Base-by-base conservation (phyloP, 2,888 invertebrate genomes). In the Scaeva pyrastri region DNA sequence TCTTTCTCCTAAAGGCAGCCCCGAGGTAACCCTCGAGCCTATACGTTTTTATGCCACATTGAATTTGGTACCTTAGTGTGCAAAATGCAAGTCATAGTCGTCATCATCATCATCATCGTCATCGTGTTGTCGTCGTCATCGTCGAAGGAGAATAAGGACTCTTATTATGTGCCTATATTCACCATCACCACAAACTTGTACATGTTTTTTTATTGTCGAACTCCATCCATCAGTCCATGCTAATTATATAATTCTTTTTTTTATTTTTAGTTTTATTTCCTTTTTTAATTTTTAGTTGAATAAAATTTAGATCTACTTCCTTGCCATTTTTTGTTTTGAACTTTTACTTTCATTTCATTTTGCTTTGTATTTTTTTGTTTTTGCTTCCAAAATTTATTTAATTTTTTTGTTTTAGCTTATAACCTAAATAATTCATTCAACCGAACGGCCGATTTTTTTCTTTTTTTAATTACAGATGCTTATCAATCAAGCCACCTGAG, bases 401-500 rank as follows among this genome's bases (percentile, higher is more conserved):
- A 83, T 55, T 71, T 70, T 88, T 88, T 66, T 87, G 80, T 82
- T 82, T 77, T 78, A 86, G 86, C 73, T 85, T 88, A 80, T 86
- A 88, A 89, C 88, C 88, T 89, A 90, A 93, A 93, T 93, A 91
- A 94, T 93, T 92, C 94, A 94, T 94, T 94, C 93, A 94, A 94
- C 93, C 89, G 89, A 88, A 89, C 89, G 89, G 89, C 89, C 89
- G 89, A 88, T 88, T 84, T 85, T 87, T 90, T 91, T 90, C 90
- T 94, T 94, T 90, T 94, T 95, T 94, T 95, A 94, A 95, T 95
- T 95, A 94, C 95, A 95, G 95, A 95, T 95, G 95, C 94, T 94
- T 95, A 94, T 95, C 95, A 94, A 95, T 95, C 94, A 95, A 95
- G 94, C 95, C 95, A 94, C 95, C 95, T 93, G 95, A 95, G 94